A percentile compares a stretch with the other conserved stretches of the same genome.
Conservation (phyloP, 2,888 invertebrate species). For the Drosophila hamatofila region DNA sequence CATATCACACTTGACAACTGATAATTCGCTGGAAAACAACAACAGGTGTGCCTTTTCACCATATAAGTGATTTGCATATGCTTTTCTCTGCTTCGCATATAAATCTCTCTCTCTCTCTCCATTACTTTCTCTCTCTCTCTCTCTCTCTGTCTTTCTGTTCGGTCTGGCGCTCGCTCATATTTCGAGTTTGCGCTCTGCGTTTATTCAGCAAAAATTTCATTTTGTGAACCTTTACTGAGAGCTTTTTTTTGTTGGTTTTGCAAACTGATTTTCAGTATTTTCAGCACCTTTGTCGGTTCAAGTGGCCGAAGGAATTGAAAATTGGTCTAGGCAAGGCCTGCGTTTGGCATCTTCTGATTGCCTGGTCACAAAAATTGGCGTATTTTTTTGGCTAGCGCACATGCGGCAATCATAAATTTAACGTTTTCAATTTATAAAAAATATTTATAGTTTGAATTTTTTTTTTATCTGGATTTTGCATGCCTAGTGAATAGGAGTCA, state of each 20-base stretch:
- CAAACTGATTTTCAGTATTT: constrained; percentile 61
- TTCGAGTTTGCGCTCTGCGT: constrained; percentile 62
- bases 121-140: background rate
- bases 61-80: background rate
- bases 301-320: constrained; percentile 61
- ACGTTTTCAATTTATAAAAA: background rate
- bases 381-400: constrained; percentile 23
- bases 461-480: background rate
- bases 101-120: background rate
- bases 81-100: background rate
- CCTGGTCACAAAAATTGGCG: constrained; percentile 51
- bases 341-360: constrained; percentile 65
- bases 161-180: constrained; percentile 9
- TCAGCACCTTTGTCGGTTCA: constrained; percentile 68
- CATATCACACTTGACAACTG: constrained; percentile 18
- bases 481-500: background rate
- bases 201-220: constrained; percentile 65
- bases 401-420: background rate
- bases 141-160: background rate
- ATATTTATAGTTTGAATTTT: constrained; percentile 5
- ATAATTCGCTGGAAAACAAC: constrained; percentile 42
- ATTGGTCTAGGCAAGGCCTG: constrained; percentile 32
- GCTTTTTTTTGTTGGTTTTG: constrained; percentile 48
- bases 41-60: constrained; percentile 50
- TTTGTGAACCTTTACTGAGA: constrained; percentile 16